phyloP scores from a whole-genome alignment of 1,140 invertebrate genomes.

The Zaprionus ghesquierei region DNA sequence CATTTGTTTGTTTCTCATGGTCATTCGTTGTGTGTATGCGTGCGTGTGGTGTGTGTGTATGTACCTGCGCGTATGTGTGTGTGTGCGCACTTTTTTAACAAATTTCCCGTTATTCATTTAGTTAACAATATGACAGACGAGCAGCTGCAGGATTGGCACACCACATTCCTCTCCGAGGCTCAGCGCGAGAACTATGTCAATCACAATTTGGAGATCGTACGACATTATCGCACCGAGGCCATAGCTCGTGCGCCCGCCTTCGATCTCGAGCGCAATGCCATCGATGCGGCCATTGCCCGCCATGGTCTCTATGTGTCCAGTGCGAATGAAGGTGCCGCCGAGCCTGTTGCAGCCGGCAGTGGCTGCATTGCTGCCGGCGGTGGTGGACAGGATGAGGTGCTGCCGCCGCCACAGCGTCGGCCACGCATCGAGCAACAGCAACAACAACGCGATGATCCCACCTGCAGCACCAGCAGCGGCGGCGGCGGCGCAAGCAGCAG shows the following conservation, averaged over 20 bases:
- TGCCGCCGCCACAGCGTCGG: conserved; percentile 34
- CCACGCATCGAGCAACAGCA: conserved; percentile 24
- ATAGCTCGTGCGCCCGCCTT: conserved; percentile 19
- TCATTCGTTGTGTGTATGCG: not conserved
- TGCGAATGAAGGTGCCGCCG: not conserved
- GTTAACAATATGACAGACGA: conserved; percentile 47
- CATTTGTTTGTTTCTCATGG: conserved; percentile 2
- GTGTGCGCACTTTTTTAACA: not conserved
- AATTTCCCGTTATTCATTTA: not conserved
- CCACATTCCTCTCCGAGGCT: conserved; percentile 25
- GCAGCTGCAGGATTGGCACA: conserved; percentile 35
- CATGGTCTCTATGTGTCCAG: conserved; percentile 32
- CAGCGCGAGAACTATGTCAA: conserved; percentile 48
- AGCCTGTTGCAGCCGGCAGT: not conserved
- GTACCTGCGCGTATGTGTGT: not conserved
- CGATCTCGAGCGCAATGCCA: conserved; percentile 43
- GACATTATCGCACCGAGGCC: conserved; percentile 40
- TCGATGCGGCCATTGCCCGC: conserved; percentile 38
- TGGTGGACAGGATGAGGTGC: conserved; percentile 1
- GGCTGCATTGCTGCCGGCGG: not conserved
- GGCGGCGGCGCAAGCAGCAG: not conserved
- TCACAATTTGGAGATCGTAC: conserved; percentile 44
- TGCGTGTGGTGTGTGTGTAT: not conserved
- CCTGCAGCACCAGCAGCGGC: not conserved
- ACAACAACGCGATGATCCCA: not conserved